Base-by-base conservation (phyloP, 2,797 vertebrate genomes). In the Threskiornis aethiopicus region DNA sequence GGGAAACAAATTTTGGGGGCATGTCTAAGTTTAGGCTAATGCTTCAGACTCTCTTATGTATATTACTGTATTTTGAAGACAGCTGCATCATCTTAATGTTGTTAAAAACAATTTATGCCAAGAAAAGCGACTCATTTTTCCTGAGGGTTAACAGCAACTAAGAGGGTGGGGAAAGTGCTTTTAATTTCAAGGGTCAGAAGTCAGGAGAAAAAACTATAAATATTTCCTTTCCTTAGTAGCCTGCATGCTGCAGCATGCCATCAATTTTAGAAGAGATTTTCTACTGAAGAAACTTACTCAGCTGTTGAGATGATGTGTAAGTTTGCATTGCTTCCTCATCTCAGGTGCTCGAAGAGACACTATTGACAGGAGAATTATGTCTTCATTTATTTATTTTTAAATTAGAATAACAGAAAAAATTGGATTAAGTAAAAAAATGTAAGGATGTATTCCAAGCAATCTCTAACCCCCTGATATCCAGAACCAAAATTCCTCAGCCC, bases 141-240 rank as follows among this genome's bases (percentile, higher is more conserved):
- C 92, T 96, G 55, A 26, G 37, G 86, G 90, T 96, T 97, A 97
- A 97, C 71, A 98, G 88, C 71, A 97, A 94, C 65, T 92, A 70
- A 95, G 89, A 55, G 58, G 71, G 78, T 96, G 57, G 81, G 79
- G 62, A 96, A 98, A 97, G 75, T 92, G 71, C 49, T 97, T 98
- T 97, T 97, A 96, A 98, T 97, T 98, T 98, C 94, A 98, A 97
- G 95, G 93, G 95, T 98, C 97, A 97, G 91, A 97, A 98, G 96
- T 95, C 93, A 95, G 95, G 70, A 97, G 92, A 90, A 98, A 97
- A 95, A 97, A 75, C 41, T 94, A 71, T 93, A 96, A 98, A 94
- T 97, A 97, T 96, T 97, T 97, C 64, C 78, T 92, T 92, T 97
- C 64, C 73, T 86, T 89, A 94, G 57, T 66, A 88, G 39, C 97